phyloP scores from a whole-genome alignment of 2,113 vertebrate genomes.

The Anthoscopus minutus region DNA sequence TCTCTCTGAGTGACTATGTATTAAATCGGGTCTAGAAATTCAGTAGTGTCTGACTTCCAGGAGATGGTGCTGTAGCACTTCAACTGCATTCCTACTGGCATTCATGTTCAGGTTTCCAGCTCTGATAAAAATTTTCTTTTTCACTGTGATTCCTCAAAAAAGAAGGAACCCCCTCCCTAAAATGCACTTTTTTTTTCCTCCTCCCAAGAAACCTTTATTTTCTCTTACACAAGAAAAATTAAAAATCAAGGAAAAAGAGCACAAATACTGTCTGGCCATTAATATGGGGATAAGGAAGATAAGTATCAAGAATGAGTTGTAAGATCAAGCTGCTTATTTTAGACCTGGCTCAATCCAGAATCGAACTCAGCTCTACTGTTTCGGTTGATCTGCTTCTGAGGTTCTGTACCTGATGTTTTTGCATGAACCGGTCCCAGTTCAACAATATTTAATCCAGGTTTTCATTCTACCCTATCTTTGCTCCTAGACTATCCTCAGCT shows the following conservation, averaged over 20 bases:
- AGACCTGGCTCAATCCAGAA: not conserved
- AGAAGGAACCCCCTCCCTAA: not conserved
- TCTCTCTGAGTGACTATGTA: no score
- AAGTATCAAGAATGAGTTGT: not conserved
- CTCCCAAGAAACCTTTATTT: not conserved
- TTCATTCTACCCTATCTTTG: not conserved
- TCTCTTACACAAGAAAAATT: not conserved
- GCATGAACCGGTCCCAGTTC: not conserved
- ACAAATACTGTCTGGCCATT: not conserved
- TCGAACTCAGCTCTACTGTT: not conserved
- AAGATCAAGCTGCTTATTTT: not conserved
- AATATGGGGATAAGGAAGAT: not conserved
- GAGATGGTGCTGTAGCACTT: constrained; percentile 61
- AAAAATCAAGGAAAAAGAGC: not conserved
- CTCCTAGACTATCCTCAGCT: not conserved
- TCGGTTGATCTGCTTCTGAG: not conserved
- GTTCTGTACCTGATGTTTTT: not conserved
- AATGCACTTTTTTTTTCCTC: not conserved
- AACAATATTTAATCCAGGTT: not conserved
- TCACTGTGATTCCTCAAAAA: not conserved
- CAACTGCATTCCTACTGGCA: not conserved
- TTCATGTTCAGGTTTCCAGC: not conserved
- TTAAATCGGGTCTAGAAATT: not conserved
- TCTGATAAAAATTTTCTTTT: not conserved
- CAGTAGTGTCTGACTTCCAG: not conserved